phyloP scores from a whole-genome alignment of 1,140 invertebrate genomes.

The Lineus longissimus region DNA sequence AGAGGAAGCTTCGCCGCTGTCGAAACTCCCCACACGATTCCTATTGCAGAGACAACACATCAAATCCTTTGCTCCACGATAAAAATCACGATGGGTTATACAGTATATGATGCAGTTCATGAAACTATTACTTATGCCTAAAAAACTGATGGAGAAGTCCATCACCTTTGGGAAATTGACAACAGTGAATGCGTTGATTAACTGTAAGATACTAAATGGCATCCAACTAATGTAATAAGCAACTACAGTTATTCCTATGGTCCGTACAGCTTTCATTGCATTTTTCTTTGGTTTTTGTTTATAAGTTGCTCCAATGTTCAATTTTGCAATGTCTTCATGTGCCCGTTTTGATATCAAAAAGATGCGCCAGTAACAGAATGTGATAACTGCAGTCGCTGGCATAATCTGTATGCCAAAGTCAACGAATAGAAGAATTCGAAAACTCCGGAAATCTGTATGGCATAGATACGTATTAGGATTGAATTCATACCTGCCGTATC shows the following conservation, averaged over 20 bases:
- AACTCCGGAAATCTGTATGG: neutral
- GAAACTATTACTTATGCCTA: too few species aligned
- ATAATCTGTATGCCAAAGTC: neutral
- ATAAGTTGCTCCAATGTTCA: too few species aligned
- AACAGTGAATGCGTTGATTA: neutral
- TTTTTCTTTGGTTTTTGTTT: neutral
- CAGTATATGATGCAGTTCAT: too few species aligned
- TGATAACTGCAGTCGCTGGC: neutral
- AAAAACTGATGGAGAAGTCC: too few species aligned
- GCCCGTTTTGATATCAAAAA: neutral
- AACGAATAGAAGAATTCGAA: neutral
- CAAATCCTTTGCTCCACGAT: too few species aligned
- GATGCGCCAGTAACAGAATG: neutral
- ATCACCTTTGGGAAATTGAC: too few species aligned
- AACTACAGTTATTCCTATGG: neutral
- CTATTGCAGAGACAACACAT: too few species aligned
- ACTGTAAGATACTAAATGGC: neutral
- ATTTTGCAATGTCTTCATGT: neutral
- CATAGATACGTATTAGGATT: neutral
- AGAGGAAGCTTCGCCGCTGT: too few species aligned
- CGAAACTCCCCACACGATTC: too few species aligned
- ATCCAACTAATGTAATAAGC: neutral
- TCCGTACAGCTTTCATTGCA: neutral
- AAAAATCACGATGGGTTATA: too few species aligned
- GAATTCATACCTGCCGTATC: neutral